Base-by-base conservation (phyloP, 2,888 invertebrate genomes). In the Heteromurus nitidus region DNA sequence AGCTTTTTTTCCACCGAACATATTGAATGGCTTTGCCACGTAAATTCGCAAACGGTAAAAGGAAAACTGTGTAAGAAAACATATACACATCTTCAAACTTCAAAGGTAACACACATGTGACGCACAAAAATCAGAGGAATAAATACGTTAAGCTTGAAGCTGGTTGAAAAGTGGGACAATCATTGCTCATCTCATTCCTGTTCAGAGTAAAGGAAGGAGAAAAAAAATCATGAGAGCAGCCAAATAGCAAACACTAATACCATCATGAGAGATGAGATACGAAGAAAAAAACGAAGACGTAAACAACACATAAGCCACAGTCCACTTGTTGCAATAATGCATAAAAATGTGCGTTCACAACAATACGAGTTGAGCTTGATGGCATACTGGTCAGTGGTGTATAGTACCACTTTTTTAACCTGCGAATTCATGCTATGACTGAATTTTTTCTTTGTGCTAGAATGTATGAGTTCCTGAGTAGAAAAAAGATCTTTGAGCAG, bases 111-210 rank as follows among this genome's bases (percentile, higher is more conserved):
- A 42, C 16, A 22, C 0, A 53, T 5, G 30, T 20, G 60, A 58
- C 47, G 50, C n/a, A 36, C 64, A 30, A 73, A 24, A 47, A 64
- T 74, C 47, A 20, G 20, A n/a, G 3, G 31, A 62, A 62, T n/a
- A n/a, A n/a, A n/a, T n/a, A n/a, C n/a, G n/a, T n/a, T n/a, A n/a
- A 55, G 47, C 24, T 42, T 47, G 30, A 50, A 31, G 75, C 75
- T 65, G 75, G 44, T 68, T 68, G 5, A 76, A 70, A 76, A 76
- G 75, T 76, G 75, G 75, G 75, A 55, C 75, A 76, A 20, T 67
- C 75, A 68, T 65, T 47, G 53, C 58, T 76, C 75, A 76, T 65
- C 74, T 65, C n/a, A n/a, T n/a, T n/a, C n/a, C n/a, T n/a, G n/a
- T n/a, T n/a, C n/a, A n/a, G n/a, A n/a, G n/a, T n/a, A n/a, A n/a